These are phyloP conservation scores for Drosophila sordidula DNA, from an alignment of 2,888 invertebrate species.

Conservation along the genomic window DNA sequence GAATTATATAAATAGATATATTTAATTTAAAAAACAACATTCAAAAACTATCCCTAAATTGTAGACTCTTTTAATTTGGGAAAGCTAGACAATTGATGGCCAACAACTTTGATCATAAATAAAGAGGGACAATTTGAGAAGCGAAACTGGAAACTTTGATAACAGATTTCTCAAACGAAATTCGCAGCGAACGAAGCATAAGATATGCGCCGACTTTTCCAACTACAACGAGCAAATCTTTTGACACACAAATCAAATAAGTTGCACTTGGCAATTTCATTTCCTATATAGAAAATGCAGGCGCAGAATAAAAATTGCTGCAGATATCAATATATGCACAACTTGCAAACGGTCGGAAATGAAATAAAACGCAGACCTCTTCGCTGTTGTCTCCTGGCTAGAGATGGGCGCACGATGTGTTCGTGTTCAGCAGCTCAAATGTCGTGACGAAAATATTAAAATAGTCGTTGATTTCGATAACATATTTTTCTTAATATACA, in stretches of 20 bases:
- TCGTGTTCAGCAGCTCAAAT: too few relatives aligned
- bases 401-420: neutral
- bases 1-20: too few relatives aligned
- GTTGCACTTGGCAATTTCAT: slow-evolving; percentile 39
- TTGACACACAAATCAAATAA: slow-evolving; percentile 47
- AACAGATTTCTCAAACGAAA: slow-evolving; percentile 11
- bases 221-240: neutral
- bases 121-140: slow-evolving; percentile 1
- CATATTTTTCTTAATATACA: too few relatives aligned
- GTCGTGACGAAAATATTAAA: too few relatives aligned
- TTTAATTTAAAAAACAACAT: too few relatives aligned
- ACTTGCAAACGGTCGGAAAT: slow-evolving; percentile 44
- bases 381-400: slow-evolving; percentile 3
- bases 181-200: neutral
- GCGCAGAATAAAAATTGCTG: slow-evolving; percentile 16
- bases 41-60: neutral
- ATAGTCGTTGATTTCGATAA: too few relatives aligned
- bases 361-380: slow-evolving; percentile 42
- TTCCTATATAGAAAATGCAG: slow-evolving; percentile 33
- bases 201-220: neutral
- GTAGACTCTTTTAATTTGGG: neutral
- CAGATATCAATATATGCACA: slow-evolving; percentile 33
- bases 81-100: slow-evolving; percentile 5
- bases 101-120: slow-evolving; percentile 30
- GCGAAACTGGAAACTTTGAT: slow-evolving; percentile 4